These are phyloP conservation scores for Tetraodon nigroviridis DNA, from an alignment of 2,113 vertebrate species.

Conservation along the genomic window DNA sequence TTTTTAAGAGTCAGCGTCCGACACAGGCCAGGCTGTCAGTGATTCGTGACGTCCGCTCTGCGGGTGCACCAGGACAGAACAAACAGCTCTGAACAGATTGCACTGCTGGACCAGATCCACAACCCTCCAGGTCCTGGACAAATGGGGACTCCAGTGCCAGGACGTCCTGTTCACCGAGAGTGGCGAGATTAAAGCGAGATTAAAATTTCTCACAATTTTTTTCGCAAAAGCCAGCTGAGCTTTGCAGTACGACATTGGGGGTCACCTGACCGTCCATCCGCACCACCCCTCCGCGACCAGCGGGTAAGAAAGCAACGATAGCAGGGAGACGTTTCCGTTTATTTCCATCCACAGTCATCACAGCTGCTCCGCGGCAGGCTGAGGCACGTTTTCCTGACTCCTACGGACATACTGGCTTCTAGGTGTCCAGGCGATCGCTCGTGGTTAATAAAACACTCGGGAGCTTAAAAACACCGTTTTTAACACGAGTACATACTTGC, in stretches of 20 bases:
- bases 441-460: conserved; percentile 38
- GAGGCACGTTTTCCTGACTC: conserved; percentile 48
- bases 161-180: too few species aligned
- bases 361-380: conserved; percentile 53
- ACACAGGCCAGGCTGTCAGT: conserved; percentile 5
- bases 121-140: conserved; percentile 40
- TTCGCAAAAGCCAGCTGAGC: too few species aligned
- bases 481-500: conserved; percentile 60
- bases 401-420: conserved; percentile 17
- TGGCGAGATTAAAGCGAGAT: too few species aligned
- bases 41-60: conserved; percentile 12
- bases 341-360: conserved; percentile 68
- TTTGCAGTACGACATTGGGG: background rate
- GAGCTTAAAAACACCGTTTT: conserved; percentile 42
- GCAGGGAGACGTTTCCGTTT: conserved; percentile 54
- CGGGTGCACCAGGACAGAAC: conserved; percentile 8
- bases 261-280: conserved; percentile 33
- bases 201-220: too few species aligned
- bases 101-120: conserved; percentile 36
- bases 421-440: conserved; percentile 13
- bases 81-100: conserved; percentile 40
- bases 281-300: conserved; percentile 2
- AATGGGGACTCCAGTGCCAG: conserved; percentile 30
- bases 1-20: background rate
- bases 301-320: conserved; percentile 25